Evolutionary conservation across 2,888 invertebrate genomes (phyloP).

Genomic region (Nephrotoma guestfalica): DNA sequence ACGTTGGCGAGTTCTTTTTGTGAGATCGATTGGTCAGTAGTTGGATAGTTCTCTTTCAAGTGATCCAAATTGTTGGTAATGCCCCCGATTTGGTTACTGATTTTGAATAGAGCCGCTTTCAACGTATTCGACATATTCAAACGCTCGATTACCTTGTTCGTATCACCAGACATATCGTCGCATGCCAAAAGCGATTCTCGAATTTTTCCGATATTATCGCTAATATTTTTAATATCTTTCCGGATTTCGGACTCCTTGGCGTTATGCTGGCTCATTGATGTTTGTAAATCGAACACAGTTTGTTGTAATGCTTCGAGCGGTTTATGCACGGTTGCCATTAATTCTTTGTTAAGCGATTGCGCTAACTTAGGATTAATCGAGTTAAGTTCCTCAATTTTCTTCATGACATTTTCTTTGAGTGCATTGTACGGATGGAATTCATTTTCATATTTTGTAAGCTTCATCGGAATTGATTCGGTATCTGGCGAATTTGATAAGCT

Average conservation of each 20-base stretch:
- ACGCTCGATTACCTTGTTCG: conserved; percentile 65
- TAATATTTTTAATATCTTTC: conserved; percentile 52
- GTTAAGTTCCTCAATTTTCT: conserved; percentile 61
- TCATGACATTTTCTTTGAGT: conserved; percentile 58
- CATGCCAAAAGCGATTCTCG: conserved; percentile 77
- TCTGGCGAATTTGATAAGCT: conserved; percentile 60
- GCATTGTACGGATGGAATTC: conserved; percentile 68
- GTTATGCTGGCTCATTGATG: conserved; percentile 54
- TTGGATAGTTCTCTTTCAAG: conserved; percentile 59
- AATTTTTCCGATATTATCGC: conserved; percentile 54
- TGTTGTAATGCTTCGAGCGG: neutral
- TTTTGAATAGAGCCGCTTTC: conserved; percentile 52
- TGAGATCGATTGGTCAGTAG: conserved; percentile 58
- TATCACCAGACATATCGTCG: conserved; percentile 80
- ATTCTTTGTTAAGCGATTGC: neutral
- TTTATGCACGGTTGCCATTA: neutral
- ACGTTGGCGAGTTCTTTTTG: conserved; percentile 70
- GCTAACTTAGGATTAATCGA: neutral
- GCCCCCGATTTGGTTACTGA: conserved; percentile 51
- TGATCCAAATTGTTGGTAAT: conserved; percentile 54
- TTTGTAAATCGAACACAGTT: conserved; percentile 41
- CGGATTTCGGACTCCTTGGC: conserved; percentile 60
- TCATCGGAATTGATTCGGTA: conserved; percentile 61
- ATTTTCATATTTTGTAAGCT: conserved; percentile 68
- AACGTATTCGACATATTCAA: conserved; percentile 59